Conservation (phyloP, 2,113 vertebrate species). For the Indri indri region DNA sequence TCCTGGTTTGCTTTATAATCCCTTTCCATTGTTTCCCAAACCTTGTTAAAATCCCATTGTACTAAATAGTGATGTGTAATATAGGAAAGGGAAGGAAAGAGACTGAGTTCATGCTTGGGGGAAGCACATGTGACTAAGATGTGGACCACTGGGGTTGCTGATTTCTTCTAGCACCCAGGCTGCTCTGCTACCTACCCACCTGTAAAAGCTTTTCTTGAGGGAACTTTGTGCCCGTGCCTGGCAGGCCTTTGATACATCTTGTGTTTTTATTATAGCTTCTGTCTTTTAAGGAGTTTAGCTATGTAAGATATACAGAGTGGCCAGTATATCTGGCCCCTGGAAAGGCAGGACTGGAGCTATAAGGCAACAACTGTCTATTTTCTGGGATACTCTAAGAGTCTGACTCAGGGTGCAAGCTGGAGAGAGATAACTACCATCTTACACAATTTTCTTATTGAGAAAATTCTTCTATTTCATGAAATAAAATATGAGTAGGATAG, state of each 20-base stretch:
- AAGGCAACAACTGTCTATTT: not conserved
- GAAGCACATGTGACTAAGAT: not conserved
- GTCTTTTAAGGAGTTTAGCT: not conserved
- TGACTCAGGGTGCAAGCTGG: not conserved
- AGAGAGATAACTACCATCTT: not conserved
- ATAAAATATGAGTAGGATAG: not conserved
- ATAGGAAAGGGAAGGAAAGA: not conserved
- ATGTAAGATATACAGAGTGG: not conserved
- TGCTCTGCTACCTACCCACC: not conserved
- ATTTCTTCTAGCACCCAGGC: accelerated
- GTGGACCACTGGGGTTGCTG: accelerated
- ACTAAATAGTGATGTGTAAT: not conserved
- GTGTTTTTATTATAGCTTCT: not conserved
- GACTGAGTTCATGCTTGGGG: not conserved
- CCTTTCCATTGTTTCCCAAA: not conserved
- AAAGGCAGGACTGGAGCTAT: no score
- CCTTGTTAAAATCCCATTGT: not conserved
- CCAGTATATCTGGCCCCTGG: not conserved
- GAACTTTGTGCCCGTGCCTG: not conserved
- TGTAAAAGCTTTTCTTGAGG: not conserved
- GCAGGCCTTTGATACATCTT: not conserved
- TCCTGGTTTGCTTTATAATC: not conserved
- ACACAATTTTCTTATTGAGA: not conserved
- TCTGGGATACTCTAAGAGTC: not conserved
- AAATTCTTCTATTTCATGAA: not conserved